Evolutionary conservation across 2,888 invertebrate species (phyloP), one percentile per base, ranked within the genome.

Genomic region (Ectropis crepuscularia): DNA sequence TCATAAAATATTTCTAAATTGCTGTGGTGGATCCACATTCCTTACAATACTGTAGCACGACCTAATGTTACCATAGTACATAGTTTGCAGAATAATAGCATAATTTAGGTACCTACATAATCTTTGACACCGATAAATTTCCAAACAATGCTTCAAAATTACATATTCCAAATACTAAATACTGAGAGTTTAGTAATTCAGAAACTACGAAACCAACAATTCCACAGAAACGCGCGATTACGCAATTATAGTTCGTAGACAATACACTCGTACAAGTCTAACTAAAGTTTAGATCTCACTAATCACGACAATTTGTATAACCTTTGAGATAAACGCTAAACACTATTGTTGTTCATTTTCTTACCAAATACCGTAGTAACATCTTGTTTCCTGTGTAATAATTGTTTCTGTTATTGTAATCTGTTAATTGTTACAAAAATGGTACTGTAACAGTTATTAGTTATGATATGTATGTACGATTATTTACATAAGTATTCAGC

Each of bases 181-280:
- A 39, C 12, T 5, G 39, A 51, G 28, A 48, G 48, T 46, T 6
- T 10, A 48, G 6, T 36, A 2, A 43, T 10, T 43, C 43, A 43
- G n/a, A 10, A 49, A 49, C 37, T 49, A 2, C 37, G 49, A 49
- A 49, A 11, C 49, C 37, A 8, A 38, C 11, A 49, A 37, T 37
- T 49, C 6, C 37, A 38, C 38, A 37, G 11, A 37, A 38, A 11
- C n/a, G 47, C 36, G 36, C 48, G n/a, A 48, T 48, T 48, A 48
- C 8, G 38, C 37, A 37, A 49, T 49, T 49, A 49, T 49, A 37
- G 37, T 49, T 37, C 37, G n/a, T 37, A 37, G 49, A 38, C 37
- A 49, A 49, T 28, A 28, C 5, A 28, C 12, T 47, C 28, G 5
- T 10, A 5, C 10, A 47, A 6, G 28, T 12, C 16, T 47, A 10